Evolutionary conservation across 2,888 invertebrate species (phyloP).

Genomic region (Chymomyza caudatula): DNA sequence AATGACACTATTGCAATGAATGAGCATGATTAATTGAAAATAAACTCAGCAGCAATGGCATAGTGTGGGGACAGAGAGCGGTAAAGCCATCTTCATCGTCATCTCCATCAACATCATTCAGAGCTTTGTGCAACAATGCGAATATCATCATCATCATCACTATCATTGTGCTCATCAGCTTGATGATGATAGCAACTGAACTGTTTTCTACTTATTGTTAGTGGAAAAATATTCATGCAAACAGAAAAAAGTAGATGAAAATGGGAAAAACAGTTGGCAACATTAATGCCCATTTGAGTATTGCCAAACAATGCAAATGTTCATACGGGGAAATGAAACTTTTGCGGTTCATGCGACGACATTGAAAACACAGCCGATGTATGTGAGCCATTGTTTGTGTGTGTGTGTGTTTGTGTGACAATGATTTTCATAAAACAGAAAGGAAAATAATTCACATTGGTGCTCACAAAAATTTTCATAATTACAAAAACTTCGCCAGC

Average conservation of each 20-base stretch:
- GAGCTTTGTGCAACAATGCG: constrained; percentile 19
- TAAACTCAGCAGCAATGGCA: constrained; percentile 36
- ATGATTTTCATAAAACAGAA: background rate
- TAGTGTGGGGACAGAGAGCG: constrained; percentile 1
- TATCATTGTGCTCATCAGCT: constrained; percentile 4
- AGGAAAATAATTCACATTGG: background rate
- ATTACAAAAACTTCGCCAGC: constrained; percentile 13
- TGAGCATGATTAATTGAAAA: constrained; percentile 64
- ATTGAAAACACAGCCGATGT: background rate
- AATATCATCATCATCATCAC: background rate
- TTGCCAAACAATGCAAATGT: constrained; percentile 56
- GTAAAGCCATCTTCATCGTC: constrained; percentile 36
- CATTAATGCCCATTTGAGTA: constrained; percentile 62
- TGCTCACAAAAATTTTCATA: background rate
- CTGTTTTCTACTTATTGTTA: background rate
- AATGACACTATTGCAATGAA: constrained; percentile 8
- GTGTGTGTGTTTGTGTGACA: background rate
- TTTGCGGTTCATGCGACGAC: background rate
- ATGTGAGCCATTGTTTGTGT: background rate
- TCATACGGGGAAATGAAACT: constrained; percentile 1
- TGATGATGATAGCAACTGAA: constrained; percentile 5
- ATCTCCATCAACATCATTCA: constrained; percentile 3
- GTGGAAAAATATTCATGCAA: constrained; percentile 3
- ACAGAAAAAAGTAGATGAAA: constrained; percentile 5
- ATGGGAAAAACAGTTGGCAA: constrained; percentile 26